Base-by-base conservation (phyloP, 2,113 vertebrate species). In the Microcebus griseorufus region DNA sequence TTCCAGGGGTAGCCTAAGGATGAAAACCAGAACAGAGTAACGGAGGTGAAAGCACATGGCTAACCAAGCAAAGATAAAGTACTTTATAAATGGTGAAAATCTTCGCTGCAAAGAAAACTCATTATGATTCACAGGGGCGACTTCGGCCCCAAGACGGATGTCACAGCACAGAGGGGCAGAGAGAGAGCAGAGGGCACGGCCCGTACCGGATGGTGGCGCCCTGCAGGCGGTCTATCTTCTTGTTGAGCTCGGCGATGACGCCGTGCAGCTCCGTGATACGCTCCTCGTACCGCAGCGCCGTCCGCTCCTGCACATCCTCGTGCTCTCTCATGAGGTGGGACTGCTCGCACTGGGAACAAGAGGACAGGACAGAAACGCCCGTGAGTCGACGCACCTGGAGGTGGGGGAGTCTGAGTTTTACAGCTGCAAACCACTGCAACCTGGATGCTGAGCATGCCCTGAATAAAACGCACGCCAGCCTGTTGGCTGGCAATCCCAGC, bases 211-310 rank as follows among this genome's bases (percentile, higher is more conserved):
- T 99, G 87, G 99, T 98, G 97, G 98, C 95, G 88, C 99, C 99
- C 91, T 99, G 99, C 6, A 99, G 98, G 12, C 98, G 98, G 94
- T 99, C 98, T 48, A 99, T 99, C 98, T 99, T 99, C 98, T 99
- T 99, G 95, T 99, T 99, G 97, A 99, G 98, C 80, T 99, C 99
- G 0, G 99, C 99, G 32, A 99, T 99, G 98, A 99, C 98, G 93
- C 99, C 99, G 98, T 99, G 99, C 8, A 99, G 98, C 78, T 99
- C 99, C 0, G 99, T 99, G 98, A 99, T 99, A 82, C 99, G 98
- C 45, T 99, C 99, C 97, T 99, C 99, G 0, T 99, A 99, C 60
- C 99, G 99, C 25, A 99, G 97, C 0, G 98, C 99, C 0, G 99
- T 99, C 65, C 98, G 97, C 96, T 99, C 99, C 98, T 99, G 99